Percentiles rank a stretch among this genome's conserved stretches.
These are phyloP conservation scores for Cyprinella venusta DNA, from an alignment of 2,797 vertebrate genomes.

Conservation along the genomic window DNA sequence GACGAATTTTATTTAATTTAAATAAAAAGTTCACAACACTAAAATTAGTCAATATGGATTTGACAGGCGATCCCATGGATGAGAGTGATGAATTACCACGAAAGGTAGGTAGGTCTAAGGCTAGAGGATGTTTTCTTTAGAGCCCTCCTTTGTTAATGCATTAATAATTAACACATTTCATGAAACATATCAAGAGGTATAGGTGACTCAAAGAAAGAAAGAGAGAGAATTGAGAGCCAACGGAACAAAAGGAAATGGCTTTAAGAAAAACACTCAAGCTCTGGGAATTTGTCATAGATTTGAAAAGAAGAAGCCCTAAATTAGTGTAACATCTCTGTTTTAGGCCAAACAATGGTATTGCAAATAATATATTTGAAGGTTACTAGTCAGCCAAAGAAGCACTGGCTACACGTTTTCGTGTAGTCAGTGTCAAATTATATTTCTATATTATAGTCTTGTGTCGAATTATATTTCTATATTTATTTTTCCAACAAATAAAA, in stretches of 20 bases:
- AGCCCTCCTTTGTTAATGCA: constrained; percentile 38
- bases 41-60: too few relatives aligned
- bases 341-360: not conserved
- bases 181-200: not conserved
- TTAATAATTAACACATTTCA: constrained; percentile 46
- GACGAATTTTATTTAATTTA: not conserved
- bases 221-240: not conserved
- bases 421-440: too few relatives aligned
- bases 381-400: not conserved
- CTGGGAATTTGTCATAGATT: constrained; percentile 1
- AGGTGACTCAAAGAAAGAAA: not conserved
- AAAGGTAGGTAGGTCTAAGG: not conserved
- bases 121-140: constrained; percentile 4
- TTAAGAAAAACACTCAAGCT: not conserved
- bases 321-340: not conserved
- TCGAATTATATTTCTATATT: too few relatives aligned
- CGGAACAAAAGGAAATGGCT: constrained; percentile 2
- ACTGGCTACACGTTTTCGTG: too few relatives aligned
- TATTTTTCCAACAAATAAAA: too few relatives aligned
- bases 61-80: not conserved
- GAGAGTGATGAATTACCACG: not conserved
- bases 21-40: not conserved
- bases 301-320: not conserved
- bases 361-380: not conserved
- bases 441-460: too few relatives aligned